Evolutionary conservation across 2,113 vertebrate genomes (phyloP), one percentile per base, ranked within the genome.

Genomic region (Sinocyclocheilus maitianheensis): DNA sequence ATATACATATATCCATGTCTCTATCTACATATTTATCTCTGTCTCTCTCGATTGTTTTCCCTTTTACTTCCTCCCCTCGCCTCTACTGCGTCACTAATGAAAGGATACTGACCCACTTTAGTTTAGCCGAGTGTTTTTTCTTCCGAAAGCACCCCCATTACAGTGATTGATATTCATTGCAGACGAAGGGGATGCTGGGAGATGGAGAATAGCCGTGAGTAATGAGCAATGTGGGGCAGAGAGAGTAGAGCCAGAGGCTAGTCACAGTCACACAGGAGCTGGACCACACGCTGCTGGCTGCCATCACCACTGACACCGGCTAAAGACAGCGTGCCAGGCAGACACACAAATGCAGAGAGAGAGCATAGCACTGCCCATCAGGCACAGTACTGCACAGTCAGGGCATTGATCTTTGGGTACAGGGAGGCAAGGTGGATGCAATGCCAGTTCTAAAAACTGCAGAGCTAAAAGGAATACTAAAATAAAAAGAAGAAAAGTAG

Each of bases 141-240:
- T 9, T 34, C 20, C 81, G 87, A 85, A 90, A 86, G 86, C 79
- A 84, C 43, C 78, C 81, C 65, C 86, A 86, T 89, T 89, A 90
- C 79, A 65, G 81, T 80, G 77, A 87, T 91, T 92, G 92, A 87
- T 91, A 86, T 93, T 90, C 89, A 18, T 0, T 53, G 83, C n/a
- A 4, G n/a, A 0, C 65, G 62, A 84, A 78, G 13, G 0, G 91
- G 87, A n/a, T 91, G 84, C 92, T 91, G 69, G 86, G 91, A 89
- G 87, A 93, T 91, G 90, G 92, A 91, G 93, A 91, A 80, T 77
- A 84, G 90, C 87, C 86, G 87, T 83, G 18, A 20, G 67, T 89
- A 93, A 93, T 87, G 89, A 87, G 83, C 76, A 85, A 77, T 90
- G 82, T 86, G 83, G 84, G 63, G 58, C 77, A 83, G 69, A 90